phyloP scores from a whole-genome alignment of 2,113 vertebrate genomes.

The Taurulus bubalis region DNA sequence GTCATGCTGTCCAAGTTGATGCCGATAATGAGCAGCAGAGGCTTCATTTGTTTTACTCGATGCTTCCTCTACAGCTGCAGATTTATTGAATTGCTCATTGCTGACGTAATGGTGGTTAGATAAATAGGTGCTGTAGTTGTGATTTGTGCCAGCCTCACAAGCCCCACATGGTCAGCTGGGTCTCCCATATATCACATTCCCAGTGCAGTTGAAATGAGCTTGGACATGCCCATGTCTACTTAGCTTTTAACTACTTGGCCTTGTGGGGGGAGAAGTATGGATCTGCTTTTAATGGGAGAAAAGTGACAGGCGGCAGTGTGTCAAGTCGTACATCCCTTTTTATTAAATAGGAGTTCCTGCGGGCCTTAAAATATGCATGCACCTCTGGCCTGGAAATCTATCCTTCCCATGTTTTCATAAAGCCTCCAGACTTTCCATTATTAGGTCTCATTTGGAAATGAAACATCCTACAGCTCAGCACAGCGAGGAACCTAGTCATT shows the following conservation, averaged over 20 bases:
- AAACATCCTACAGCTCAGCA: constrained; percentile 23
- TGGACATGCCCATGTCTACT: constrained; percentile 25
- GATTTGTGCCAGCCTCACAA: constrained; percentile 8
- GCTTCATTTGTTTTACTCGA: neutral
- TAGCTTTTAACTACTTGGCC: constrained; percentile 4
- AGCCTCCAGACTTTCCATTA: constrained; percentile 19
- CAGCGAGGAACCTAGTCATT: constrained; percentile 37
- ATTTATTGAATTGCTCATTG: constrained; percentile 1
- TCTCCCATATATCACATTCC: constrained; percentile 20
- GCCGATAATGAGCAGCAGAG: constrained; percentile 23
- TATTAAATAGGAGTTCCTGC: neutral
- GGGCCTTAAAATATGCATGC: constrained; percentile 4
- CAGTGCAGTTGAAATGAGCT: constrained; percentile 16
- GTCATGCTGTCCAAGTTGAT: constrained; percentile 1
- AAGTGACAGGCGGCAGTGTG: neutral
- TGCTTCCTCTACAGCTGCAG: constrained; percentile 15
- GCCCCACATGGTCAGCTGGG: constrained; percentile 14
- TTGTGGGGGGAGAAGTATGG: constrained; percentile 11
- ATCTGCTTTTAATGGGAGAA: constrained; percentile 12
- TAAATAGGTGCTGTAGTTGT: constrained; percentile 19
- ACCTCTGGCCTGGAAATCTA: constrained; percentile 15
- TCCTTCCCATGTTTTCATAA: constrained; percentile 35
- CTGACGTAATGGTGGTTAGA: neutral
- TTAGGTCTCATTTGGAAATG: constrained; percentile 30
- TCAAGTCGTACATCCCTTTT: constrained; percentile 9